Base-by-base conservation (phyloP, 1,140 invertebrate species). In the Drosophila ambigua region DNA sequence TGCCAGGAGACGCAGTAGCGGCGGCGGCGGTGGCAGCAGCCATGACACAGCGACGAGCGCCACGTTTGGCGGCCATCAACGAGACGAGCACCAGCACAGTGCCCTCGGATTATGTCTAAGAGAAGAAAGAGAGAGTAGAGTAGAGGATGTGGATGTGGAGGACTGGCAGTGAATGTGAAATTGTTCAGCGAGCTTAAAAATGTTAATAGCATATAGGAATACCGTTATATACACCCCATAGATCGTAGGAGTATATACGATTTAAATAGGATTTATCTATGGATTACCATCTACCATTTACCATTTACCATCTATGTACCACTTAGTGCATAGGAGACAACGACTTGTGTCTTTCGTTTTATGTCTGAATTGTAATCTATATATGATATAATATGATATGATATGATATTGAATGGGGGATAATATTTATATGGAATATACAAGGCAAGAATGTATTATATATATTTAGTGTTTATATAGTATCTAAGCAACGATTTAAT, bases 41-140 rank as follows among this genome's bases (percentile, higher is more conserved):
- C 24, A 89, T 92, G 88, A 74, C 83, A 44, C 90, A 93, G 89
- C 83, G 90, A 9, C 81, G 89, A 23, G 79, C 91, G 45, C 93
- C 93, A 60, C 92, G 94, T 62, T 90, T 95, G 57, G 93, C 94
- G n/a, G 94, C 94, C 48, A 95, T 95, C 61, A 95, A 94, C 89
- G 94, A 95, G 91, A 92, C 91, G 39, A 90, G 84, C 81, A 93
- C 94, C 35, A 93, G 93, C 52, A 93, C 94, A 20, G 89, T 91
- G 69, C 94, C 94, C 66, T 95, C 94, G 62, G 94, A 95, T 77
- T 95, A 95, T 91, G 94, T 95, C 84, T 95, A 59, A 74, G 13
- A 23, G 8, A 15, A 28, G 26, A 51, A 52, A 51, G 7, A 13
- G 90, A 91, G 41, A 7, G 26, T 24, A 39, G 11, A 39, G 35